Conservation (phyloP, 2,888 invertebrate species). For the Uloborus plumipes region DNA sequence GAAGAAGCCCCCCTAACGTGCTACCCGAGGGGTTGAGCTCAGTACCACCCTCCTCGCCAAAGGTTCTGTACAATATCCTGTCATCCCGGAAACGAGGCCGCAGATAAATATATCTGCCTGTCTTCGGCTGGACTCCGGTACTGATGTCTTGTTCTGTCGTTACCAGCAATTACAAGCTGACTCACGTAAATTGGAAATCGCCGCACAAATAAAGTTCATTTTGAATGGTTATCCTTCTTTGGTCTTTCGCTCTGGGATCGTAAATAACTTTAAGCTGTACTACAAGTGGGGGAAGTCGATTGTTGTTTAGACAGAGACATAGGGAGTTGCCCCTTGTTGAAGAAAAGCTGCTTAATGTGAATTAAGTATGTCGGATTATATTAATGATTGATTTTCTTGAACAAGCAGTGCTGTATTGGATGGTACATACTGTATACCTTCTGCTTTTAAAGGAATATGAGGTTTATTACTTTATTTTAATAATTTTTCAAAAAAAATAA, state of each 20-base stretch:
- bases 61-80: constrained; percentile 13
- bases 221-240: constrained; percentile 47
- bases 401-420: too few relatives aligned
- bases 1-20: constrained; percentile 24
- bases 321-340: constrained; percentile 28
- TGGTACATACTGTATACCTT: too few relatives aligned
- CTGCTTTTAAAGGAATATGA: too few relatives aligned
- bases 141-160: constrained; percentile 42
- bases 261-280: constrained; percentile 32
- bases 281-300: too few relatives aligned
- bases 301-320: background rate
- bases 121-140: constrained; percentile 12
- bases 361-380: too few relatives aligned
- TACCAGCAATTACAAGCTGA: constrained; percentile 58
- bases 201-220: constrained; percentile 49
- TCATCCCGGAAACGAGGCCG: constrained; percentile 9
- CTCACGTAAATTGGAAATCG: constrained; percentile 52
- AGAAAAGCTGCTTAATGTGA: background rate
- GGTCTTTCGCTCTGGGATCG: constrained; percentile 32
- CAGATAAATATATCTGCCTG: constrained; percentile 42
- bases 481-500: too few relatives aligned
- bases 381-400: too few relatives aligned
- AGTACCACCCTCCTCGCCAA: constrained; percentile 15
- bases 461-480: too few relatives aligned
- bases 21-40: constrained; percentile 1